Conservation (phyloP, 2,113 vertebrate species). For the Etheostoma spectabile region DNA sequence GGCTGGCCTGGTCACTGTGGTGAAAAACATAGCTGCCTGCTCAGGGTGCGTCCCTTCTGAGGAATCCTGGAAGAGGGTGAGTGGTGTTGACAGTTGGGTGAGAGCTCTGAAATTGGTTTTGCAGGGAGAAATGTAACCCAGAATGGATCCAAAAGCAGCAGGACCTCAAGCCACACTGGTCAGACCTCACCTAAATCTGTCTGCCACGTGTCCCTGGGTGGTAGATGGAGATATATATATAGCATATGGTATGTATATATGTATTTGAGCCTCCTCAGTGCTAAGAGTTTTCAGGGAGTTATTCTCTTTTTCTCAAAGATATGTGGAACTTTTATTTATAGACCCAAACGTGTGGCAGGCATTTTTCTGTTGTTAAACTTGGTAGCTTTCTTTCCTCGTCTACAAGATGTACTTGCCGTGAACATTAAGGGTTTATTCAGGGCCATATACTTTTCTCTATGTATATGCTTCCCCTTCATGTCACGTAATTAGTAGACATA, state of each 20-base stretch:
- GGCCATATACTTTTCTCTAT: not conserved
- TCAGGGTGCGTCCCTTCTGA: slow-evolving; percentile 64
- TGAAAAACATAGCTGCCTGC: slow-evolving; percentile 36
- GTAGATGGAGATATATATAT: slow-evolving; percentile 37
- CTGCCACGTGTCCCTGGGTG: slow-evolving; percentile 64
- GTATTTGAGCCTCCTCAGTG: not conserved
- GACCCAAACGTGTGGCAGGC: not conserved
- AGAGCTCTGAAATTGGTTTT: slow-evolving; percentile 62
- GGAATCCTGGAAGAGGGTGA: slow-evolving; percentile 60
- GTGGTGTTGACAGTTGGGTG: slow-evolving; percentile 67
- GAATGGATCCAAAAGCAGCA: slow-evolving; percentile 65
- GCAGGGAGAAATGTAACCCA: slow-evolving; percentile 53
- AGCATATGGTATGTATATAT: slow-evolving; percentile 15
- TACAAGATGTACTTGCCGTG: not conserved
- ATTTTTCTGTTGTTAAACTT: not conserved
- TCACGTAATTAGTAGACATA: not conserved
- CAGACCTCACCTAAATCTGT: slow-evolving; percentile 63
- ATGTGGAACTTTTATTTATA: not conserved
- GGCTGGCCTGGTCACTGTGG: slow-evolving; percentile 62
- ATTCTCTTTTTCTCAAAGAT: not conserved
- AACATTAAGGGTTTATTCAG: not conserved
- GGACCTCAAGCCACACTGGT: slow-evolving; percentile 68
- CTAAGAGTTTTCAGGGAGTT: not conserved
- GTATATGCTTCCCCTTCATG: not conserved
- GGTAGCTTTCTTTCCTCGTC: not conserved